Evolutionary conservation across 2,888 invertebrate species (phyloP).

Genomic region (Archips xylosteana): DNA sequence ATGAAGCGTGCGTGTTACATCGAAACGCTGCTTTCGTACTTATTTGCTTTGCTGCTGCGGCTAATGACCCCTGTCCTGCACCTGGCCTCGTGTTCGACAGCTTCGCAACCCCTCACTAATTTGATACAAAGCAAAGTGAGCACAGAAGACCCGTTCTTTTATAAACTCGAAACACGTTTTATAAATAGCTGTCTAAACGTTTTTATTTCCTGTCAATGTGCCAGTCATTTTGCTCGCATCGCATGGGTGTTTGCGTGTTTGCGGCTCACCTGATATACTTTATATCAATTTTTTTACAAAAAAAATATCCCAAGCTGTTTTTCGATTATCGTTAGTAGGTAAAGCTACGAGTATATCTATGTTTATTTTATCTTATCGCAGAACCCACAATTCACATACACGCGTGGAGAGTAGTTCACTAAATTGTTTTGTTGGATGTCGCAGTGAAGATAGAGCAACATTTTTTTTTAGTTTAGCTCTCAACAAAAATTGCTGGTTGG

Average conservation of each 20-base stretch:
- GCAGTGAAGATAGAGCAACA: background rate
- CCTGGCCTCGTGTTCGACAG: constrained; percentile 55
- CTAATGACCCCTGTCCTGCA: constrained; percentile 64
- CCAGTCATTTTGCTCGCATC: constrained; percentile 49
- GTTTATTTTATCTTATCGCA: constrained; percentile 50
- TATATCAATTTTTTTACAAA: background rate
- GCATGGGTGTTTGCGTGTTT: constrained; percentile 16
- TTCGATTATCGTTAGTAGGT: constrained; percentile 12
- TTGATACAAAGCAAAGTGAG: constrained; percentile 30
- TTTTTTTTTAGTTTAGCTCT: background rate
- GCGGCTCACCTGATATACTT: background rate
- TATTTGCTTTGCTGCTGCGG: constrained; percentile 58
- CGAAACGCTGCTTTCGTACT: constrained; percentile 41
- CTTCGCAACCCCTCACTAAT: constrained; percentile 48
- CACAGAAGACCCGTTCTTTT: constrained; percentile 46
- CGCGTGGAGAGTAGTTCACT: constrained; percentile 42
- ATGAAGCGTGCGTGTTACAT: constrained; percentile 36
- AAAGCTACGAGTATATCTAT: constrained; percentile 10
- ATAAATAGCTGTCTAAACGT: constrained; percentile 58
- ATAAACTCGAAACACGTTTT: constrained; percentile 59
- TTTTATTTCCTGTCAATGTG: constrained; percentile 59
- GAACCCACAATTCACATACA: constrained; percentile 38
- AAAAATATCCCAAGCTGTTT: background rate
- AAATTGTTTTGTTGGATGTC: constrained; percentile 26
- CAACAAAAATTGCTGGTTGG: background rate